Conservation (phyloP, 2,797 vertebrate species). For the Rhadinocentrus ornatus region DNA sequence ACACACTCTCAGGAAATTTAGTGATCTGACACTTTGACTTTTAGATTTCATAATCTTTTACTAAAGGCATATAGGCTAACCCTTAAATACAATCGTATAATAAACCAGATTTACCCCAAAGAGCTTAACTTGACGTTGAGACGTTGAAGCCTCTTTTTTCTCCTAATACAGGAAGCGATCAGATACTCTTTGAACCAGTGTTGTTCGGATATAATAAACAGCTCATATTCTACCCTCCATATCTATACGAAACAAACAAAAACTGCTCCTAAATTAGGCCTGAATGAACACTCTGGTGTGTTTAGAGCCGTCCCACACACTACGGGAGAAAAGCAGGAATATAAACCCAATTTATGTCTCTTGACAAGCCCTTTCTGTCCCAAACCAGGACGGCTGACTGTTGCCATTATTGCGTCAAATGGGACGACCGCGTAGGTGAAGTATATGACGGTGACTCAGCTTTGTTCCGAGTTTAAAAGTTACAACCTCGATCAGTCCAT, state of each 20-base stretch:
- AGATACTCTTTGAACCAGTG: neutral
- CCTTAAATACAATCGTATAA: too few relatives aligned
- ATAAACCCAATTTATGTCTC: neutral
- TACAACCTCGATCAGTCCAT: slow-evolving; percentile 22
- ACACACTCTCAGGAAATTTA: neutral
- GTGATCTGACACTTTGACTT: neutral
- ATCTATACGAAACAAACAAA: slow-evolving; percentile 3
- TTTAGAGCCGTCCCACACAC: neutral
- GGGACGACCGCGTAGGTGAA: slow-evolving; percentile 54
- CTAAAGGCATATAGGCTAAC: neutral
- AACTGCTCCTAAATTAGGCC: slow-evolving; percentile 41
- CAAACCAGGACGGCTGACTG: slow-evolving; percentile 46
- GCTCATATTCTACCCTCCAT: neutral
- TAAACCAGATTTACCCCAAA: too few relatives aligned
- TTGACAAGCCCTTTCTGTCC: slow-evolving; percentile 45
- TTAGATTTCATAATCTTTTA: neutral
- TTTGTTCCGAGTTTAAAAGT: slow-evolving; percentile 59
- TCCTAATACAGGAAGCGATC: neutral
- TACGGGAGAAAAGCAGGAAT: neutral
- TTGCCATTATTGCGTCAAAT: slow-evolving; percentile 74
- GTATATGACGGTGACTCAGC: slow-evolving; percentile 81
- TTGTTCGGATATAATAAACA: neutral
- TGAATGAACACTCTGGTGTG: slow-evolving; percentile 6
- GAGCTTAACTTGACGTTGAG: neutral
- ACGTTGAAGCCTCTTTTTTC: neutral